A percentile compares a stretch with the other conserved stretches of the same genome.
Evolutionary conservation across 2,113 vertebrate species (phyloP).

Genomic region (Piprites chloris): DNA sequence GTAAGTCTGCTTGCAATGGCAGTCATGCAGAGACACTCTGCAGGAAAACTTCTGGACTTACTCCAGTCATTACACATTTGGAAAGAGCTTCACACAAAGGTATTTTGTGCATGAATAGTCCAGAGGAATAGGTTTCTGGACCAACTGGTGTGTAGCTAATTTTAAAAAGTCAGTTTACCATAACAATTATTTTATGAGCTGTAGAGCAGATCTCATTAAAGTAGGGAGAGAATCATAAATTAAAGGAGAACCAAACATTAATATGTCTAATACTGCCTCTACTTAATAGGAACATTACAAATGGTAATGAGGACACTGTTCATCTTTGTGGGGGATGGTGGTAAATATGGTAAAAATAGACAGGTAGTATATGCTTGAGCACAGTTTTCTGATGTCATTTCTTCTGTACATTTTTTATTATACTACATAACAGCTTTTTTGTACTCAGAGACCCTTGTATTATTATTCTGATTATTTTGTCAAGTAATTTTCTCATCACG

Average conservation of each 20-base stretch:
- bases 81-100: slow-evolving; percentile 78
- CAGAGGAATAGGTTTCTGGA: slow-evolving; percentile 79
- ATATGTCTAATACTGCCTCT: slow-evolving; percentile 43
- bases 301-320: slow-evolving; percentile 56
- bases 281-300: slow-evolving; percentile 64
- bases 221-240: slow-evolving; percentile 71
- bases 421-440: neutral
- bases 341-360: slow-evolving; percentile 21
- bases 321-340: neutral
- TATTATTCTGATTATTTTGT: neutral
- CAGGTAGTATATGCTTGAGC: neutral
- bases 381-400: neutral
- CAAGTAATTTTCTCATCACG: neutral
- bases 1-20: slow-evolving; percentile 54
- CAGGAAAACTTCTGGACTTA: slow-evolving; percentile 74
- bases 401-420: neutral
- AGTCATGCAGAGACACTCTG: slow-evolving; percentile 67
- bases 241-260: slow-evolving; percentile 69
- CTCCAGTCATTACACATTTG: slow-evolving; percentile 79
- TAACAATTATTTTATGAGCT: slow-evolving; percentile 81
- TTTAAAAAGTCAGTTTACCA: slow-evolving; percentile 83
- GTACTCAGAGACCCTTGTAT: neutral
- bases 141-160: slow-evolving; percentile 83
- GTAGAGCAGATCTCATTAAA: slow-evolving; percentile 78
- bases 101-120: slow-evolving; percentile 81